A percentile compares a stretch with the other conserved stretches of the same genome.
phyloP scores from a whole-genome alignment of 2,113 vertebrate genomes.

The Rattus rattus region DNA sequence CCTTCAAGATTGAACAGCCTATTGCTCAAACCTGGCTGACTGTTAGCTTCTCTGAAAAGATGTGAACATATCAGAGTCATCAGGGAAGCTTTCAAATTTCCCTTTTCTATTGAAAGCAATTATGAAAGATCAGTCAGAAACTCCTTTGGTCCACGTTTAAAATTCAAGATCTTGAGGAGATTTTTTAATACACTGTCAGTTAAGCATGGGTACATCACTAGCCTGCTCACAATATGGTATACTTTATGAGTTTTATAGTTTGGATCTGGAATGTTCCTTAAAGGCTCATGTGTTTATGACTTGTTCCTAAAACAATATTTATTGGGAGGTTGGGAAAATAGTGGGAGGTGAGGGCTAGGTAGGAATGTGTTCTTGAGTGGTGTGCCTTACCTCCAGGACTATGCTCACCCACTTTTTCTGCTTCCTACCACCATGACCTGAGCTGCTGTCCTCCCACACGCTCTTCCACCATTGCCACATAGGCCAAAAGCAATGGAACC shows the following conservation, averaged over 20 bases:
- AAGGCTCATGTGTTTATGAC: background rate
- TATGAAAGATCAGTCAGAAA: background rate
- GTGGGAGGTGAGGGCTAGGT: background rate
- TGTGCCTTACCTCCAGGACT: background rate
- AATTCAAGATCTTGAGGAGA: background rate
- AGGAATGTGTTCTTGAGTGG: background rate
- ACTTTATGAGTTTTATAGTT: background rate
- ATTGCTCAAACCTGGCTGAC: background rate
- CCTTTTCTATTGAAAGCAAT: constrained; percentile 3
- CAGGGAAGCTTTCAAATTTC: background rate
- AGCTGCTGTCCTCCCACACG: background rate
- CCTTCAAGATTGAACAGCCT: background rate
- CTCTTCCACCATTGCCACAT: background rate
- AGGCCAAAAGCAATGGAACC: background rate
- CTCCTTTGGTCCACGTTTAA: background rate
- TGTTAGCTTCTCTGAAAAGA: background rate
- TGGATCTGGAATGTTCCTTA: background rate
- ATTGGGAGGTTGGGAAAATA: background rate
- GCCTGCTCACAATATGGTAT: background rate
- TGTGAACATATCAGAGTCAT: background rate
- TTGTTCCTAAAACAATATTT: background rate
- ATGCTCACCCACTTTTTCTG: background rate
- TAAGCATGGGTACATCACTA: background rate
- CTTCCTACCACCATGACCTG: background rate
- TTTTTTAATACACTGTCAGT: background rate